Percentiles rank a stretch among this genome's conserved stretches.
phyloP scores from a whole-genome alignment of 2,113 vertebrate genomes.

The Myiozetetes cayanensis region DNA sequence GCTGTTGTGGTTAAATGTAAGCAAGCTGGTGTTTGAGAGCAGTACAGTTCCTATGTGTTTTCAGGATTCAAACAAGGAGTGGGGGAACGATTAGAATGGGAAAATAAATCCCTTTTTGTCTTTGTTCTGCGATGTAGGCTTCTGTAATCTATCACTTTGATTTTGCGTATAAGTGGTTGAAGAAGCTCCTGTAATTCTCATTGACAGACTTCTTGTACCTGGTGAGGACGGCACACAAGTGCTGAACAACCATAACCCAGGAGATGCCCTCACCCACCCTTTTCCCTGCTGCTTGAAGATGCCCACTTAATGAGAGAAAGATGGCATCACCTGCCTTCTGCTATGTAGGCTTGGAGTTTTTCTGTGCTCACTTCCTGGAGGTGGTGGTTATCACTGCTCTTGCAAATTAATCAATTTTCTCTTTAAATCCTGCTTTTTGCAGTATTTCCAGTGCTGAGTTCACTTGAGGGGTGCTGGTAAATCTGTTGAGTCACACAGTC shows the following conservation, averaged over 20 bases:
- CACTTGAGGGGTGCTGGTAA: not conserved
- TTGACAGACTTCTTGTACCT: not conserved
- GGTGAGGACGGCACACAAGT: not conserved
- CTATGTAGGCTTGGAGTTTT: not conserved
- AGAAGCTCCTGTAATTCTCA: not conserved
- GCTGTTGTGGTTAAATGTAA: not conserved
- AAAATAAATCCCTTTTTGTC: not conserved
- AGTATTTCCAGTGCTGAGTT: not conserved
- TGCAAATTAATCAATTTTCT: not conserved
- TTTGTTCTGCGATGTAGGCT: not conserved
- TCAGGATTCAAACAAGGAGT: not conserved
- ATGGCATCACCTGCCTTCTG: not conserved
- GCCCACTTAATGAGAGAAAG: not conserved
- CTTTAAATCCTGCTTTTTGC: not conserved
- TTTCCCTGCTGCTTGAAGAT: not conserved
- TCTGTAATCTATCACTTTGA: not conserved
- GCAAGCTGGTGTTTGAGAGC: not conserved
- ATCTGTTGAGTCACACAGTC: not conserved
- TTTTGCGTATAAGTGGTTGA: not conserved
- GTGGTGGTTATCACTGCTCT: not conserved
- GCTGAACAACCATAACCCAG: not conserved
- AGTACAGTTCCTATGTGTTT: not conserved
- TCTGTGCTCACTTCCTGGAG: not conserved
- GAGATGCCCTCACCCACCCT: not conserved
- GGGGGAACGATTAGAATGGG: not conserved